Evolutionary conservation across 2,797 vertebrate genomes (phyloP).

Genomic region (Coracias cyanogaster): DNA sequence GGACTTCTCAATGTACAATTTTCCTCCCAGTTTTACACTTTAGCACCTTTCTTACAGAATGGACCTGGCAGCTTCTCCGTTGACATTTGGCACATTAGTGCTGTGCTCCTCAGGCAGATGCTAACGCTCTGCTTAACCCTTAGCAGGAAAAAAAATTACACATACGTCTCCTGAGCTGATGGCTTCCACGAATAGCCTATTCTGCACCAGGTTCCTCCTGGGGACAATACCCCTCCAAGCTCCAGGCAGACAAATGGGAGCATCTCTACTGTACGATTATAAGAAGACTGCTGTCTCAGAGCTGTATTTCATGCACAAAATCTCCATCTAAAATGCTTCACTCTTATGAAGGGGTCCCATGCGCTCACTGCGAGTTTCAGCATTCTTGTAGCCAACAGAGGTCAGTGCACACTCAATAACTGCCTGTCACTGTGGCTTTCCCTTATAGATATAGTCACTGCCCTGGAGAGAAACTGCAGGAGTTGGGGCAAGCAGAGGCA

Average conservation of each 20-base stretch:
- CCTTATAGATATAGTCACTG: background rate
- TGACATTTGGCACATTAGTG: background rate
- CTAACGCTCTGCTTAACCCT: background rate
- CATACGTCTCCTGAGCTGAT: background rate
- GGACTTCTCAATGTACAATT: background rate
- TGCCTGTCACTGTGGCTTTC: background rate
- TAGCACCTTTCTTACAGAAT: background rate
- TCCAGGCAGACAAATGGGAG: background rate
- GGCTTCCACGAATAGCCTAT: background rate
- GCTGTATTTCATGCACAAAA: background rate
- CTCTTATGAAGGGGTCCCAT: background rate
- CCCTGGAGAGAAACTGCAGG: background rate
- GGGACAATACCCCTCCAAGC: background rate
- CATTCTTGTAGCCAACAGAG: background rate
- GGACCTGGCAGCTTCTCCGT: background rate
- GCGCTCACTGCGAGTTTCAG: background rate
- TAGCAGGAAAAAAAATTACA: background rate
- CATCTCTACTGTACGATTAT: background rate
- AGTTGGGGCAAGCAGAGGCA: background rate
- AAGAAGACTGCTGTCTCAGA: background rate
- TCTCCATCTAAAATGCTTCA: background rate
- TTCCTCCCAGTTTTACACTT: background rate
- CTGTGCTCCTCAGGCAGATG: background rate
- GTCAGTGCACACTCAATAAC: conserved; percentile 50
- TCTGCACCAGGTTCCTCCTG: background rate